Evolutionary conservation across 2,113 vertebrate species (phyloP), one percentile per base, ranked within the genome.

Genomic region (Glareola pratincola): DNA sequence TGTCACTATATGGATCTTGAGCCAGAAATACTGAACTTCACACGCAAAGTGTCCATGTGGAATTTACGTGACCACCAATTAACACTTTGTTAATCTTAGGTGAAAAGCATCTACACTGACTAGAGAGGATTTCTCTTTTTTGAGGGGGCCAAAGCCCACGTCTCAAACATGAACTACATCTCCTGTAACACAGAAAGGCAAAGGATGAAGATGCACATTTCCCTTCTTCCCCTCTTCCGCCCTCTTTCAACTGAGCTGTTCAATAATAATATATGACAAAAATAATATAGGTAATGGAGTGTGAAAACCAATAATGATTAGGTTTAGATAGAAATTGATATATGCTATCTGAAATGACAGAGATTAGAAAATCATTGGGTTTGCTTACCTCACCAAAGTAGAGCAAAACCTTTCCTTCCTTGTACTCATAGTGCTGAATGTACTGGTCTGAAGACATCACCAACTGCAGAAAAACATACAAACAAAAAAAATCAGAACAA

Each of bases 341-440:
- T 75, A 26, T 37, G 29, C 24, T 82, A 9, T 66, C 48, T 73
- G 62, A 92, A 86, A 37, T 4, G 21, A 3, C 9, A 64, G n/a
- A 15, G 26, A 60, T 19, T 64, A 51, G 32, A 74, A 86, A 82
- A 74, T 43, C 7, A 9, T 24, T 48, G 6, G 3, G 27, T 56
- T 89, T 73, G 10, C 41, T 97, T 97, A 98, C 98, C 95, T 98
- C 88, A 30, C 94, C 90, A 57, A 98, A 98, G 68, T 98, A 98
- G 24, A 98, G 97, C 73, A 97, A 96, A 45, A 98, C 96, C 80
- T 88, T 98, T 73, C 98, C 98, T 88, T 92, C 79, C 34, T 94
- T 96, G 67, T 97, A 59, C 74, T 98, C 98, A 36, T 96, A 98
- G 43, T 97, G 98, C 63, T 98, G 97, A 50, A 97, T 97, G 71